A percentile compares a stretch with the other conserved stretches of the same genome.
Evolutionary conservation across 2,888 invertebrate genomes (phyloP).

Genomic region (Neuroscelio doddi): DNA sequence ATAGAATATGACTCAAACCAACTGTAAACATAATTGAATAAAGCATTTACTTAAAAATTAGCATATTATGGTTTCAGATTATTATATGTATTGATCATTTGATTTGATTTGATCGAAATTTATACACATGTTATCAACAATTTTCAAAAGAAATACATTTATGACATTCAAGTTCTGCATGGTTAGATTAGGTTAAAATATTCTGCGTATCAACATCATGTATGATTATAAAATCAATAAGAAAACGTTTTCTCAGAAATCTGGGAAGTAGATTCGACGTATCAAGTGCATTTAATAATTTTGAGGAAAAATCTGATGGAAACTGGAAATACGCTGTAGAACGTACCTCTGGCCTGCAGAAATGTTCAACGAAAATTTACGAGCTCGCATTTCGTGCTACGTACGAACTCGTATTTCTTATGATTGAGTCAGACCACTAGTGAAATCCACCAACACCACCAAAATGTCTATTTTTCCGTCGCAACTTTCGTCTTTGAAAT

Average conservation of each 20-base stretch:
- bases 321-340: constrained; percentile 6
- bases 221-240: background rate
- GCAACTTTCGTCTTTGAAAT: constrained; percentile 2
- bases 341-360: constrained; percentile 4
- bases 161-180: too few species aligned
- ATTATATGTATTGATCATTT: too few species aligned
- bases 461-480: constrained; percentile 4
- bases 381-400: constrained; percentile 38
- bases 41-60: too few species aligned
- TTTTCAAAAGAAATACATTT: too few species aligned
- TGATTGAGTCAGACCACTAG: constrained; percentile 8
- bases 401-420: constrained; percentile 51
- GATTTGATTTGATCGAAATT: too few species aligned
- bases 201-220: too few species aligned
- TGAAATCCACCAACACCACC: background rate
- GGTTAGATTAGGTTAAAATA: too few species aligned
- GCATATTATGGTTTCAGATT: too few species aligned
- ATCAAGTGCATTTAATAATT: constrained; percentile 8
- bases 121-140: too few species aligned
- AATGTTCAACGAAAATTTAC: constrained; percentile 43
- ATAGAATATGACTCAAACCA: too few species aligned
- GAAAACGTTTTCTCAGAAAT: background rate
- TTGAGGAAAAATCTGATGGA: constrained; percentile 3
- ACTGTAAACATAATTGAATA: too few species aligned
- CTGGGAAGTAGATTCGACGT: background rate